phyloP scores from a whole-genome alignment of 2,797 vertebrate species.

The Eleutherodactylus coqui region DNA sequence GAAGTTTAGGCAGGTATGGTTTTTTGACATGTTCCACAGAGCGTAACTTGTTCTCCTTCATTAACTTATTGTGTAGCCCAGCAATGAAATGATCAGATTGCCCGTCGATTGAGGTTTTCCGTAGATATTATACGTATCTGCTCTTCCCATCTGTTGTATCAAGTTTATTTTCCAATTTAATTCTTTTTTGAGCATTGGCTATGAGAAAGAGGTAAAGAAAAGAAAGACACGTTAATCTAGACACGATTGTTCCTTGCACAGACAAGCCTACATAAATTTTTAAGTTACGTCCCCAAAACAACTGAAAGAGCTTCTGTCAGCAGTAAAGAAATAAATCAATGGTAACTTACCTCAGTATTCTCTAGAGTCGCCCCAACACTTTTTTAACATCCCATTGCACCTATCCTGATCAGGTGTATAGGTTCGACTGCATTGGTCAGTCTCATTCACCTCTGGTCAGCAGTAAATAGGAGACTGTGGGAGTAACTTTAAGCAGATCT shows the following conservation, averaged over 20 bases:
- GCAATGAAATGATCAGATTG: neutral
- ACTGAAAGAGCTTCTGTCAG: neutral
- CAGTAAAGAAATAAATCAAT: neutral
- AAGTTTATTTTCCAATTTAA: neutral
- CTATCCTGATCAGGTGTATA: neutral
- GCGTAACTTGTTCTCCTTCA: neutral
- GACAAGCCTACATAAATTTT: neutral
- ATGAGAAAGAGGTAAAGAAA: neutral
- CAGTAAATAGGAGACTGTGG: neutral
- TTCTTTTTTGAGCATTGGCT: constrained; percentile 1
- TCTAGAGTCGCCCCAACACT: neutral
- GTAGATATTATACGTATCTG: neutral
- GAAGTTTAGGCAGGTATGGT: constrained; percentile 4
- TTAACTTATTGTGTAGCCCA: constrained; percentile 26
- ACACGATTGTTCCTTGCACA: neutral
- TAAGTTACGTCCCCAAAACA: neutral
- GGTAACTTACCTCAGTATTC: neutral
- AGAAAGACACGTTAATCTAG: neutral
- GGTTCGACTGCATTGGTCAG: neutral
- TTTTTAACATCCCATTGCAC: too few species aligned
- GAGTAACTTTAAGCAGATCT: neutral
- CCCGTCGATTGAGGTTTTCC: neutral
- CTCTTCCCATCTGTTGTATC: neutral
- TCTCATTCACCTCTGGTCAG: neutral
- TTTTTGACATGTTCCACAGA: constrained; percentile 8